These are phyloP conservation scores for Scylla paramamosain DNA, from an alignment of 1,140 invertebrate genomes.

Conservation along the genomic window DNA sequence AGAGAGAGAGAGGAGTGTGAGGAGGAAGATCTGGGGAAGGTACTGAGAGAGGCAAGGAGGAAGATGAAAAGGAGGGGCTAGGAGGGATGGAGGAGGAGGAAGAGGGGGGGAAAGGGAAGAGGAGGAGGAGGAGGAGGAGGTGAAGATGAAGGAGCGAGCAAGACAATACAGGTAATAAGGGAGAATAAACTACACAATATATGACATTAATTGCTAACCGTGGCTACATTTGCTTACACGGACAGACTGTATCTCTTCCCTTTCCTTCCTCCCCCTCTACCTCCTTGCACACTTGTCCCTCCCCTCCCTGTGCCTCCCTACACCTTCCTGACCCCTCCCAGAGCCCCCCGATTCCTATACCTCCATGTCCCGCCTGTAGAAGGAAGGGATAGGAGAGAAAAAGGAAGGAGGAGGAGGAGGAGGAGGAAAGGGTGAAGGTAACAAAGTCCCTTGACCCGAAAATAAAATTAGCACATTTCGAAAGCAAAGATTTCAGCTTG, in stretches of 20 bases:
- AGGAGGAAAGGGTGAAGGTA: neutral
- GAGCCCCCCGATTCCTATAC: too few species aligned
- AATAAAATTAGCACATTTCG: neutral
- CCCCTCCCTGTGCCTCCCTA: neutral
- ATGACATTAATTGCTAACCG: neutral
- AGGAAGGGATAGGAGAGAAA: neutral
- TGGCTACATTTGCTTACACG: neutral
- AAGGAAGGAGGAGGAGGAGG: neutral
- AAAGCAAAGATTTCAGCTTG: neutral
- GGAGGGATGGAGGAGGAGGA: neutral
- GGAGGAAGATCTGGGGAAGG: neutral
- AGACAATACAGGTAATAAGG: conserved; percentile 3
- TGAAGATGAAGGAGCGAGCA: neutral
- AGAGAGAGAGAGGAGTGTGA: neutral
- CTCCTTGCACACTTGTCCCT: neutral
- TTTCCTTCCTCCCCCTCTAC: neutral
- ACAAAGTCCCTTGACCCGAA: neutral
- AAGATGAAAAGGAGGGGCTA: neutral
- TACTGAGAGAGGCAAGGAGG: neutral
- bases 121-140: neutral
- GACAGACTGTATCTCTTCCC: neutral
- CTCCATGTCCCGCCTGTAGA: neutral
- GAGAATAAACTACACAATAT: neutral
- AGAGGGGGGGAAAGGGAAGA: neutral
- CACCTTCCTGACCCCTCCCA: too few species aligned